Evolutionary conservation across 2,888 invertebrate species (phyloP), one percentile per base, ranked within the genome.

Genomic region (Nomada hirtipes): DNA sequence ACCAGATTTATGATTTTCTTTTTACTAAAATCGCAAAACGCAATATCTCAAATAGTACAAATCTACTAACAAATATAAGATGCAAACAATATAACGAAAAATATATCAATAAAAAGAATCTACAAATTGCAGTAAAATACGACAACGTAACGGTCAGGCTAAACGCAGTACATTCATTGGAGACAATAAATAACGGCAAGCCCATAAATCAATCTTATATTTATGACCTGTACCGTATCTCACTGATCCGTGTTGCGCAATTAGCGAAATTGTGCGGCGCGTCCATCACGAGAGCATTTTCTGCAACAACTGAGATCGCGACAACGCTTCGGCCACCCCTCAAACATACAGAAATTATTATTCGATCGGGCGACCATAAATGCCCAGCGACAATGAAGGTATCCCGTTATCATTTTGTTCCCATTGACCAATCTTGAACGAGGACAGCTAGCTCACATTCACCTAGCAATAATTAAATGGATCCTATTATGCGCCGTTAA

Each of bases 401-500:
- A 11, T 26, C 23, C 57, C 76, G 65, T 72, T 72, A 65, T 65
- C 59, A 44, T 60, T 52, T 13, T 20, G 4, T 73, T 68, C 50
- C 55, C 67, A 57, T 68, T 68, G 50, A 63, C 74, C 68, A 68
- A 55, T 26, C 26, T 65, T 15, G 50, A 18, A 53, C 57, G 57
- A 23, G 50, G 47, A 47, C 13, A 9, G 29, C 9, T 1, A 26
- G 44, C n/a, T 15, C 15, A 42, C 23, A n/a, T 36, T 42, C 36
- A 23, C 15, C 36, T 47, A 1, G 50, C 36, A 55, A 72, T 80
- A 80, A 76, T 80, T 72, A 76, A 55, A 72, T 23, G n/a, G 53
- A 7, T 69, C 42, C 68, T 47, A 65, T 64, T 70, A 47, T 53
- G 13, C 29, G n/a, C 23, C 44, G 44, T 20, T 63, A 76, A 72